phyloP scores from a whole-genome alignment of 2,797 vertebrate species.

The Bradypodion pumilum region DNA sequence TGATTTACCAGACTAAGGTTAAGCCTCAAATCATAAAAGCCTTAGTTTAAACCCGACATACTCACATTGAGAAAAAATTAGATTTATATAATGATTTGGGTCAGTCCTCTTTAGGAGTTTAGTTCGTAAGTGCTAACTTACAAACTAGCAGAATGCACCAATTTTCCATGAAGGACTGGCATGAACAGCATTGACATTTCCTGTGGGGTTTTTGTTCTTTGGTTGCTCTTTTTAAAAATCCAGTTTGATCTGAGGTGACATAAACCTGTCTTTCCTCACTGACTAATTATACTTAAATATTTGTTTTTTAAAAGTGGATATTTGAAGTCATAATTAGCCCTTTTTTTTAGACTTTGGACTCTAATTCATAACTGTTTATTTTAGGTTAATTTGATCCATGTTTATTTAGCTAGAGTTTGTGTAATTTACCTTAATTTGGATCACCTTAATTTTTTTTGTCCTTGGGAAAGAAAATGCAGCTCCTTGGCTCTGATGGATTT shows the following conservation, averaged over 20 bases:
- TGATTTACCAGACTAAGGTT: too few species aligned
- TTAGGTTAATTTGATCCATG: slow-evolving; percentile 15
- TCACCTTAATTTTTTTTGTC: slow-evolving; percentile 14
- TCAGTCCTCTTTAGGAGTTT: too few species aligned
- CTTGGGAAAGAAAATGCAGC: slow-evolving; percentile 3
- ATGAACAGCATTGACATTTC: not conserved
- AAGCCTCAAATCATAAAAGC: too few species aligned
- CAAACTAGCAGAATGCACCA: not conserved
- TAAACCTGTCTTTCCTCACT: not conserved
- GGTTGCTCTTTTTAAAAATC: not conserved
- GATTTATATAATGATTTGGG: too few species aligned
- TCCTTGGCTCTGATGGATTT: not conserved
- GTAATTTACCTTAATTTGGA: slow-evolving; percentile 8
- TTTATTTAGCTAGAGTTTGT: slow-evolving; percentile 15
- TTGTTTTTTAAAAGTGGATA: slow-evolving; percentile 25
- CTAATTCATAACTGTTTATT: slow-evolving; percentile 21
- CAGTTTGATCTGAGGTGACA: not conserved
- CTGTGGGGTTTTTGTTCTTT: not conserved
- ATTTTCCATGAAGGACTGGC: not conserved
- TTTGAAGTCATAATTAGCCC: slow-evolving; percentile 29
- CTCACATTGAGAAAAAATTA: too few species aligned
- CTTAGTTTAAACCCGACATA: too few species aligned
- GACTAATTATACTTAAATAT: slow-evolving; percentile 17
- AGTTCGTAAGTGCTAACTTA: too few species aligned
- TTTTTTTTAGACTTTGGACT: not conserved